phyloP scores from a whole-genome alignment of 2,113 vertebrate species.

The Saiga tatarica region DNA sequence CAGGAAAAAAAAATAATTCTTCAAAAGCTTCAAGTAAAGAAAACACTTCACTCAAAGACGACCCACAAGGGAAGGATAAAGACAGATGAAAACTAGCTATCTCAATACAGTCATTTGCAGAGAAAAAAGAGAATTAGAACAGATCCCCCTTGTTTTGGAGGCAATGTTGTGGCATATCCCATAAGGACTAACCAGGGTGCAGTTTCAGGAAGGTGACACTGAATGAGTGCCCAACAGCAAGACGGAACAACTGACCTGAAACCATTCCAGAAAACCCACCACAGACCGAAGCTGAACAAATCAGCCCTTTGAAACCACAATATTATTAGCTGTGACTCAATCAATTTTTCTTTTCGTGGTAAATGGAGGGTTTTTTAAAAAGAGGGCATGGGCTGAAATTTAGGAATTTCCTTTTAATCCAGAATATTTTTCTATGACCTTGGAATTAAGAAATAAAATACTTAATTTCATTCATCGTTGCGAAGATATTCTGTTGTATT shows the following conservation, averaged over 20 bases:
- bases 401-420: not conserved
- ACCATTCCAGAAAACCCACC: not conserved
- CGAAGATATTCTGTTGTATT: not conserved
- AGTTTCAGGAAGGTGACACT: fast-evolving
- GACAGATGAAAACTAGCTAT: not conserved
- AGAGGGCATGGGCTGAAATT: not conserved
- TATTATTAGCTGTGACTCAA: not conserved
- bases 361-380: not conserved
- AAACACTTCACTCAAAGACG: not conserved
- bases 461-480: not conserved
- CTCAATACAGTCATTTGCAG: no score
- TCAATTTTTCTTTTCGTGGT: fast-evolving
- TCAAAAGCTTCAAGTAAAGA: constrained; percentile 18
- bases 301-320: no score
- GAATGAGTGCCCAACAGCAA: not conserved
- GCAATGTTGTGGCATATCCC: not conserved
- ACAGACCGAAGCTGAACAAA: fast-evolving
- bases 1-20: not conserved
- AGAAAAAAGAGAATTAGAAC: not conserved
- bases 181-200: fast-evolving
- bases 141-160: not conserved
- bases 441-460: not conserved
- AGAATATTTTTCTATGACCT: not conserved
- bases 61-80: not conserved
- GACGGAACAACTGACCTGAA: not conserved